Evolutionary conservation across 2,888 invertebrate species (phyloP).

Genomic region (Archaeoteleia sp.): DNA sequence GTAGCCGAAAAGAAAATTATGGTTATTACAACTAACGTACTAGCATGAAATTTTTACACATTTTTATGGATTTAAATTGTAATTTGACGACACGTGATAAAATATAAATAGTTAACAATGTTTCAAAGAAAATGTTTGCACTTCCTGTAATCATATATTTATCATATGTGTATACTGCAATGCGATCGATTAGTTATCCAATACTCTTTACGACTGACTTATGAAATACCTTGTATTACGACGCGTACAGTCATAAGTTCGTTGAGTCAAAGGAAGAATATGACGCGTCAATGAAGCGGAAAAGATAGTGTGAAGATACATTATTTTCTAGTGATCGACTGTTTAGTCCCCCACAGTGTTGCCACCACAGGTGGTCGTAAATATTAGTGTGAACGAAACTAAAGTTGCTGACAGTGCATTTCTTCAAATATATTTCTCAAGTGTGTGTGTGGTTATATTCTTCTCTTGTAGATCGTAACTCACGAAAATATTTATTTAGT

Average conservation of each 20-base stretch:
- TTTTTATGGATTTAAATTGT: no score
- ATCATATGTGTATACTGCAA: slow-evolving; percentile 38
- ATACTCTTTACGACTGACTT: slow-evolving; percentile 36
- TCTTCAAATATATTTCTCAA: slow-evolving; percentile 33
- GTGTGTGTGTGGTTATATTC: slow-evolving; percentile 26
- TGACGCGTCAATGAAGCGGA: slow-evolving; percentile 47
- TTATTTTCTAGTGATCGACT: slow-evolving; percentile 54
- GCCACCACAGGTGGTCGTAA: slow-evolving; percentile 55
- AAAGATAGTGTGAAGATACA: slow-evolving; percentile 54
- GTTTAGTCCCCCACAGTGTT: slow-evolving; percentile 52
- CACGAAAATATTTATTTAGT: slow-evolving; percentile 48
- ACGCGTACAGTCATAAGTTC: slow-evolving; percentile 40
- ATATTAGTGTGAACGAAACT: slow-evolving; percentile 55
- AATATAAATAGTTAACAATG: slow-evolving; percentile 17
- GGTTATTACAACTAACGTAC: no score
- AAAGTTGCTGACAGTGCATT: slow-evolving; percentile 54
- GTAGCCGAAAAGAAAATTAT: no score
- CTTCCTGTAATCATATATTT: no score
- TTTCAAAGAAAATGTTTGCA: no score
- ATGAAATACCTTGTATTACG: slow-evolving; percentile 40
- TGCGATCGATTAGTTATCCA: slow-evolving; percentile 43
- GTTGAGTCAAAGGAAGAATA: slow-evolving; percentile 40
- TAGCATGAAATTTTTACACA: no score
- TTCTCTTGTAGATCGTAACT: slow-evolving; percentile 11
- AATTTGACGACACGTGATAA: no score